Evolutionary conservation across 2,113 vertebrate species (phyloP), one percentile per base, ranked within the genome.

Genomic region (Mustelus asterias): DNA sequence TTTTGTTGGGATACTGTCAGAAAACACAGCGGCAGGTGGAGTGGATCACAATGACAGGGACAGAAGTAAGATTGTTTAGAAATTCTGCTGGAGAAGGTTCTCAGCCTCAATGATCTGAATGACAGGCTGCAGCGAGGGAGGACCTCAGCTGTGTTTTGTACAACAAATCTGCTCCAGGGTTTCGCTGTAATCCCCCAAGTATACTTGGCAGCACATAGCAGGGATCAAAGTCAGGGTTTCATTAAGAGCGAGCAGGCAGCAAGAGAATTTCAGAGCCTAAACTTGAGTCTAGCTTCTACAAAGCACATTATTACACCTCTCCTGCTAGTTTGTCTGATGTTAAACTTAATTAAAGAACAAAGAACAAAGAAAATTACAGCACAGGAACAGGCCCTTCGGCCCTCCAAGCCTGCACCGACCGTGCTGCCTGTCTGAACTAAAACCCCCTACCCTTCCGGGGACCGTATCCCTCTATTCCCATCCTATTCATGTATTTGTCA

Each of bases 241-340:
- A 93, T 93, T 93, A 93, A 67, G 65, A 93, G n/a, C 6, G n/a
- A 93, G 60, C 89, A 93, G 89, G 89, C 63, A 18, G 16, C 29
- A n/a, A 20, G 33, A 67, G 89, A 65, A 63, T 93, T 37, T 65
- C 88, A 1, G n/a, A 93, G 60, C 60, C 37, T 44, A 83, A 37
- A 20, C 16, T 67, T 8, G 33, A 65, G n/a, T 22, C 33, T 37
- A 37, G 4, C 60, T 93, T 65, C n/a, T 0, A 41, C 33, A 22
- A 37, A 63, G 14, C 88, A 93, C 33, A 37, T 37, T 67, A 24
- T 65, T 37, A 93, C 26, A 8, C 63, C 33, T 92, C 16, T n/a
- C 89, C 89, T 37, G 3, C 20, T 37, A 37, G 60, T n/a, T 22
- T n/a, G 10, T 58, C 26, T 9, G n/a, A 65, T 37, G 20, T 93